Evolutionary conservation across 2,113 vertebrate genomes (phyloP).

Genomic region (Hyaena hyaena): DNA sequence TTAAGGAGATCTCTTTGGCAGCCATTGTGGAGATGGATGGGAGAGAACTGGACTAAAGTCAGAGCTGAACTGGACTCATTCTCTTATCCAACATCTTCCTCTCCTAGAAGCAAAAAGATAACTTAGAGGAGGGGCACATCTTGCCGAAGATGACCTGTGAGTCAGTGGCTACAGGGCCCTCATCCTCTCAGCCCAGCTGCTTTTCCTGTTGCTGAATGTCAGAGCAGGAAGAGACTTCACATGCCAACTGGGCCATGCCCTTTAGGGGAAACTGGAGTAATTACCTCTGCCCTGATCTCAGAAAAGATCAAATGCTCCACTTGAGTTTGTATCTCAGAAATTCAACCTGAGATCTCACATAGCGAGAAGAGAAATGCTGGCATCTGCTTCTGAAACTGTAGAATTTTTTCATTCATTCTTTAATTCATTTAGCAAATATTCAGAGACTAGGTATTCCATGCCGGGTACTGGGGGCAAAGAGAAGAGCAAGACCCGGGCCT

Average conservation of each 20-base stretch:
- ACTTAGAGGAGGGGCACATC: neutral
- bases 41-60: neutral
- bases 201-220: neutral
- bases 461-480: neutral
- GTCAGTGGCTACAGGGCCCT: neutral
- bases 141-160: neutral
- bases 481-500: neutral
- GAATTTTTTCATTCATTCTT: constrained; percentile 26
- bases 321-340: constrained; percentile 15
- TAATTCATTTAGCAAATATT: neutral
- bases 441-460: neutral
- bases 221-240: neutral
- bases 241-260: neutral
- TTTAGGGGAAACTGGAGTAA: neutral
- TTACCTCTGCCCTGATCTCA: neutral
- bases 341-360: neutral
- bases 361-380: neutral
- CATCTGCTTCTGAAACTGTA: constrained; percentile 35
- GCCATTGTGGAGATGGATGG: neutral
- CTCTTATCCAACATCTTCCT: neutral
- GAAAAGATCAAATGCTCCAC: constrained; percentile 8
- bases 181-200: neutral
- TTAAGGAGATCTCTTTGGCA: neutral
- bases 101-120: neutral
- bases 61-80: neutral